Evolutionary conservation across 2,797 vertebrate species (phyloP).

Genomic region (Sebastes goodei): DNA sequence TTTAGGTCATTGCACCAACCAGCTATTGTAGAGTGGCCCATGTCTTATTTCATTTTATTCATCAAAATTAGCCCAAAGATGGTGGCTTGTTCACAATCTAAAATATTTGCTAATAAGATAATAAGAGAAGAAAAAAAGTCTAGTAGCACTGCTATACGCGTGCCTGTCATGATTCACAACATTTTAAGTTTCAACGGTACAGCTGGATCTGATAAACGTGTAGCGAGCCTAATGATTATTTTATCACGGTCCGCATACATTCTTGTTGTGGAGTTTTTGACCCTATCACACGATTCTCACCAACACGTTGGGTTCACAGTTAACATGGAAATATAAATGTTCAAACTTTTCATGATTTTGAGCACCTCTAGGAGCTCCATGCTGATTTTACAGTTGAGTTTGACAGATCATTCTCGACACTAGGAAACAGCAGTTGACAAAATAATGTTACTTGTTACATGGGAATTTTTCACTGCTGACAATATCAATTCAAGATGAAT

Average conservation of each 20-base stretch:
- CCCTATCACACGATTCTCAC: background rate
- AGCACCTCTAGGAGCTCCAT: background rate
- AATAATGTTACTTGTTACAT: background rate
- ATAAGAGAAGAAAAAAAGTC: background rate
- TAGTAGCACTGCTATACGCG: background rate
- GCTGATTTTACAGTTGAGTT: background rate
- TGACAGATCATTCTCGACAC: background rate
- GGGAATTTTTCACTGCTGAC: background rate
- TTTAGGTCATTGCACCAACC: conserved; percentile 1
- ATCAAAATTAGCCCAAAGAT: background rate
- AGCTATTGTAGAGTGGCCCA: background rate
- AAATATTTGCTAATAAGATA: background rate
- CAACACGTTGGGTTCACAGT: background rate
- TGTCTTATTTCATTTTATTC: background rate
- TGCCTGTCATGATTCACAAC: background rate
- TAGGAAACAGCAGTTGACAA: background rate
- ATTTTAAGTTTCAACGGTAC: background rate
- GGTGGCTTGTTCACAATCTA: background rate
- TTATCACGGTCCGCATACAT: background rate
- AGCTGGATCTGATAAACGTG: background rate
- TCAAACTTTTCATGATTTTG: background rate
- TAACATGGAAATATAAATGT: background rate
- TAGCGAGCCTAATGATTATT: background rate
- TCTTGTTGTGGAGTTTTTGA: background rate
- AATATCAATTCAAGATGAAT: background rate